Conservation (phyloP, 2,888 invertebrate genomes). For the Machimus atricapillus region DNA sequence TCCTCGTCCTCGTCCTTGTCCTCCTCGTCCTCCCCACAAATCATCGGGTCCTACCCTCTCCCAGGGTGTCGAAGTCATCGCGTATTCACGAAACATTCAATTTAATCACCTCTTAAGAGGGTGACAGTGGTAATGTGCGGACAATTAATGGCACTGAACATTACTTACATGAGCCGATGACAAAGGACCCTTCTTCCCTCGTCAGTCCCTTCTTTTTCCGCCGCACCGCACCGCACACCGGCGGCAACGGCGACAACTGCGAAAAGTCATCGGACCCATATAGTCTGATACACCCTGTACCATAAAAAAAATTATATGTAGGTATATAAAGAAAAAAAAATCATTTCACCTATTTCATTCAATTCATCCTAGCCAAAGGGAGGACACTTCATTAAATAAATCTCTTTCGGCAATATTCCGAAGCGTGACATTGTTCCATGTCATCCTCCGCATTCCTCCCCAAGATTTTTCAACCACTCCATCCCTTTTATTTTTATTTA, state of each 20-base stretch:
- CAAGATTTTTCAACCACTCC: too few relatives aligned
- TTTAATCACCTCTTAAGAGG: conserved; percentile 18
- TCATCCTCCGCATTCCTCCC: too few relatives aligned
- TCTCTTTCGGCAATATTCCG: neutral
- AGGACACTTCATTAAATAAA: neutral
- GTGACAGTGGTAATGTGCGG: conserved; percentile 14
- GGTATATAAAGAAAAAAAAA: neutral
- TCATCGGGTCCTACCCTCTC: neutral
- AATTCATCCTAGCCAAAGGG: neutral
- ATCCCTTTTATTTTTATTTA: too few relatives aligned
- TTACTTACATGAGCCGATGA: neutral
- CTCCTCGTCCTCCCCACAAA: neutral
- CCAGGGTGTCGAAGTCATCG: neutral
- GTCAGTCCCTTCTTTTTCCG: neutral
- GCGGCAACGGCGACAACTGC: neutral
- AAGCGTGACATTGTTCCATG: neutral
- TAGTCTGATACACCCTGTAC: neutral
- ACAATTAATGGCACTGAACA: conserved; percentile 3
- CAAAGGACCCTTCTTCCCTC: neutral
- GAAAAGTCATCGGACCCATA: neutral
- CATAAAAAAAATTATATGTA: too few relatives aligned
- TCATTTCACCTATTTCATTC: neutral
- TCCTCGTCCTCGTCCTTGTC: neutral
- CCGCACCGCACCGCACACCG: neutral
- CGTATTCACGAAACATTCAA: neutral